Percentiles rank a stretch among this genome's conserved stretches.
phyloP scores from a whole-genome alignment of 1,140 invertebrate genomes.

The Pseudomyrmex gracilis region DNA sequence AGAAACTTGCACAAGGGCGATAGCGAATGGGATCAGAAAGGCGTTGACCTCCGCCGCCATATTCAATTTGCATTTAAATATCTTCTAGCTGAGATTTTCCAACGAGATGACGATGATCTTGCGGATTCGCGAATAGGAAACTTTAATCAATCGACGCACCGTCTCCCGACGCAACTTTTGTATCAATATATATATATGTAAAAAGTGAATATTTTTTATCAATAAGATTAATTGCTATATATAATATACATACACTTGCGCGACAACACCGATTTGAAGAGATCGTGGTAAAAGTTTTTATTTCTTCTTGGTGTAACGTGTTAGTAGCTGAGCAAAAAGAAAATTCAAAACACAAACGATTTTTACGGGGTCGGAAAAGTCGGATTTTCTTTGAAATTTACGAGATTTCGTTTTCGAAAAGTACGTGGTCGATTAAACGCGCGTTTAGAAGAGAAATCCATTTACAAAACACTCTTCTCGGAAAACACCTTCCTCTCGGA shows the following conservation, averaged over 20 bases:
- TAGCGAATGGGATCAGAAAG: conserved; percentile 32
- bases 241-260: too few species aligned
- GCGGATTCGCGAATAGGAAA: neutral
- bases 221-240: too few species aligned
- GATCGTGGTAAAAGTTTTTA: neutral
- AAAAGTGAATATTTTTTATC: neutral
- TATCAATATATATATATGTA: neutral
- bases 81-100: conserved; percentile 47
- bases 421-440: conserved; percentile 58
- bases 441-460: conserved; percentile 53
- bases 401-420: conserved; percentile 45
- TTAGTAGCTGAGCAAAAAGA: too few species aligned
- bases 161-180: neutral
- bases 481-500: conserved; percentile 35
- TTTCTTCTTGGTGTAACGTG: too few species aligned
- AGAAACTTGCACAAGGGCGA: neutral
- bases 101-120: neutral
- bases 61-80: conserved; percentile 82
- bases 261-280: neutral
- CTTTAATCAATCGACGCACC: conserved; percentile 26
- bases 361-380: neutral
- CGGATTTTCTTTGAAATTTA: conserved; percentile 24
- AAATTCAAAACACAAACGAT: too few species aligned
- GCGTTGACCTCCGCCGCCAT: conserved; percentile 58
- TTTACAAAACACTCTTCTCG: conserved; percentile 50